Base-by-base conservation (phyloP, 2,797 vertebrate species). In the Picus viridis region DNA sequence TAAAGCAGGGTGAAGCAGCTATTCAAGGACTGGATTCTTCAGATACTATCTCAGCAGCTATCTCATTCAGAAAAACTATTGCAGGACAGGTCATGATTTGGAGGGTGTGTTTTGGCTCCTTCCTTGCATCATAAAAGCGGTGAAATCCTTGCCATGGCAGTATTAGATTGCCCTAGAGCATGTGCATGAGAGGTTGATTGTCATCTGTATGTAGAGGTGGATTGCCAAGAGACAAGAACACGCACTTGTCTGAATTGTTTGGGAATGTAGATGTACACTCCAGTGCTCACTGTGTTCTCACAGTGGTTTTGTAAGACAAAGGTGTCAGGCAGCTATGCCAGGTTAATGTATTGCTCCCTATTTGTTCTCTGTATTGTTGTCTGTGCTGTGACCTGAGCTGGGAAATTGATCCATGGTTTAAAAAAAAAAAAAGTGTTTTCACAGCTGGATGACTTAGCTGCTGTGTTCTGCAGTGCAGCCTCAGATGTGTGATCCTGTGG, bases 41-140 rank as follows among this genome's bases (percentile, higher is more conserved):
- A 83, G 65, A 59, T 87, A 26, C 51, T 80, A 14, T 36, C 69
- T 91, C 81, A 74, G 69, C 65, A 88, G 51, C 72, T 74, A 32
- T 65, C 45, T 91, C 83, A 77, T 95, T 96, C 83, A 96, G 88
- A 79, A 93, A 83, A 90, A 16, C 26, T 32, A 20, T 43, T 88
- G 20, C 34, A 69, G 69, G 45, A 71, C 76, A 92, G 43, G 20
- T 88, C 36, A 23, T 6, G 23, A 26, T 58, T 83, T 81, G 24
- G 24, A 63, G 67, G 15, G 17, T 65, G 67, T 69, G 63, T 70
- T 81, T 79, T 91, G 68, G 17, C 77, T 82, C 64, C 65, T 76
- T 91, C 64, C 34, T 64, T 45, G 20, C 16, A 24, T 79, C 34
- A n/a, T 29, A 47, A 76, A 84, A 88, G 14, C 1, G 0, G 16